Evolutionary conservation across 1,140 invertebrate genomes (phyloP), one percentile per base, ranked within the genome.

Genomic region (Prorops nasuta): DNA sequence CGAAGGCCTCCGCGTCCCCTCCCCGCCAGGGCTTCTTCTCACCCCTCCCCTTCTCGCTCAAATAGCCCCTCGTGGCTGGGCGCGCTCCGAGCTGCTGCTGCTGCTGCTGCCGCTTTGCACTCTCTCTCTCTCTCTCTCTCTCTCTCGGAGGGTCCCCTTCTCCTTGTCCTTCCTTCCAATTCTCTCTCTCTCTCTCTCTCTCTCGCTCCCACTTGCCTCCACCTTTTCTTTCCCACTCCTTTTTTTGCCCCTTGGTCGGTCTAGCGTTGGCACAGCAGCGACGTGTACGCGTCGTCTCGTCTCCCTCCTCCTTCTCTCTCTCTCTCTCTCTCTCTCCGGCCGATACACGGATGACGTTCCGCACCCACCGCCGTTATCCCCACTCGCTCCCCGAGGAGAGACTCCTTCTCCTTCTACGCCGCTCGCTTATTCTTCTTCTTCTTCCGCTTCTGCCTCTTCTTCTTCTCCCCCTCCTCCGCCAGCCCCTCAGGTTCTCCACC

Each of bases 1-100:
- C 74, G 69, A 76, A 77, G 76, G 75, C 74, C 74, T 74, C 67
- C 72, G 64, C 66, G 65, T 70, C 74, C 71, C 72, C 71, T 77
- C 73, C 72, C 72, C 74, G 73, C 76, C 75, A 77, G 74, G 68
- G 69, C 70, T 76, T 62, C 74, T 76, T 76, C 64, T 66, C 72
- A 68, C 69, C 71, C 72, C 75, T 69, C 74, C 74, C 74, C 72
- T 69, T 69, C 67, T 60, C 65, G 63, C 73, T 72, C 67, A 69
- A 74, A 74, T 71, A 76, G 71, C 71, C 71, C 73, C 71, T 71
- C 67, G 73, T 72, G 71, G 71, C 71, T 69, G 60, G 60, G 65
- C 60, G 61, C 64, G 63, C 64, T 71, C 59, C 66, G 52, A n/a
- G 54, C 48, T 51, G 48, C 52, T 52, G 55, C 56, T 46, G 58